Conservation (phyloP, 2,888 invertebrate species). For the Epicampocera succincta region DNA sequence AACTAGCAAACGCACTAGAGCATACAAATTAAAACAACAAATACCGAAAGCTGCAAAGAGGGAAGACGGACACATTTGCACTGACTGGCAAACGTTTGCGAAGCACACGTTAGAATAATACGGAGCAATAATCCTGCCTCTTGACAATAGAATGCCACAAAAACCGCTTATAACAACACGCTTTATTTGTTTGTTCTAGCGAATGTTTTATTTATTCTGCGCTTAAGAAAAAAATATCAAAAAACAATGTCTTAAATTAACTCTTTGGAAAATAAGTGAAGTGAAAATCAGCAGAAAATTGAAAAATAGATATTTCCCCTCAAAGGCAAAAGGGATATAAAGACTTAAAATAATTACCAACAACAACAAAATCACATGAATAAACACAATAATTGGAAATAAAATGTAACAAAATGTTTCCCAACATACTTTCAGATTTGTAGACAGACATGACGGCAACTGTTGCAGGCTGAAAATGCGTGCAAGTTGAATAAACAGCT, state of each 20-base stretch:
- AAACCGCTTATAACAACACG: slow-evolving; percentile 66
- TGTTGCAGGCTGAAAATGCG: slow-evolving; percentile 33
- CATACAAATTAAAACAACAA: slow-evolving; percentile 65
- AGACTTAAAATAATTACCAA: slow-evolving; percentile 67
- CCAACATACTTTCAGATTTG: neutral
- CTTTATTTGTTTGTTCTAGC: slow-evolving; percentile 43
- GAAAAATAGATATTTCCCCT: slow-evolving; percentile 28
- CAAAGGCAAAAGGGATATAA: slow-evolving; percentile 48
- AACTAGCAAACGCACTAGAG: slow-evolving; percentile 60
- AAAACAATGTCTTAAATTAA: slow-evolving; percentile 76
- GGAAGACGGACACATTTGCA: neutral
- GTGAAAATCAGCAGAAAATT: slow-evolving; percentile 63
- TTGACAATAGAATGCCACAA: slow-evolving; percentile 58
- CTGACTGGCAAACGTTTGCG: slow-evolving; percentile 29
- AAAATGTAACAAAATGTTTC: slow-evolving; percentile 54
- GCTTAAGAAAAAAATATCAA: neutral
- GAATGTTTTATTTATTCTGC: slow-evolving; percentile 23
- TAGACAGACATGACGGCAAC: neutral
- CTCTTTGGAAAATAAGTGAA: slow-evolving; percentile 73
- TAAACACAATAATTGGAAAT: slow-evolving; percentile 67
- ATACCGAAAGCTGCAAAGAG: slow-evolving; percentile 42
- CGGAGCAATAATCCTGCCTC: slow-evolving; percentile 40
- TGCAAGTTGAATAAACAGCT: slow-evolving; percentile 52
- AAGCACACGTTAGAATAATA: slow-evolving; percentile 39
- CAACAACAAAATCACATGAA: slow-evolving; percentile 58